Base-by-base conservation (phyloP, 2,888 invertebrate genomes). In the Caenorhabditis sp. region DNA sequence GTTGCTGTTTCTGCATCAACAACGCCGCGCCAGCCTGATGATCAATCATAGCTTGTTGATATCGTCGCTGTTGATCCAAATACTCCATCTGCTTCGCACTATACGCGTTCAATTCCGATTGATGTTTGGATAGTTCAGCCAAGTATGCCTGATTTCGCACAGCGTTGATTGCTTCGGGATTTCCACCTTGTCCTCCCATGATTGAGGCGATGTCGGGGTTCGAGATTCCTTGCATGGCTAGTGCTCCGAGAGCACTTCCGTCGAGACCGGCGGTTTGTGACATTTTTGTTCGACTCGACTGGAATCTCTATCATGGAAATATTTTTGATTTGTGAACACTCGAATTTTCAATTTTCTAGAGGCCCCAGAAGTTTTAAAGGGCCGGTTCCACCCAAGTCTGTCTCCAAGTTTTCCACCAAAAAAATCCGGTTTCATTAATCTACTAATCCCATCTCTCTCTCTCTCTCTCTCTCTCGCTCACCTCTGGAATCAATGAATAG, bases 11-110 rank as follows among this genome's bases (percentile, higher is more conserved):
- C 68, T 84, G 84, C 79, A 84, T 84, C 21, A 84, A 57, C 3
- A 84, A 78, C 53, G 84, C 84, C 1, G 84, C 84, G 23, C 83
- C 84, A 23, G 84, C 84, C 58, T 83, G 84, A 63, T 84, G 84
- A 55, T 84, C 83, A 66, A 84, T 77, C 83, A 84, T 84, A 21
- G 79, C 79, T 62, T 84, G 83, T 58, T 84, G 82, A 64, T 84
- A 84, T 71, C 84, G 69, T 70, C 83, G 75, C 57, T 84, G 83
- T 27, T 81, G 77, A 64, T 84, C 84, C 59, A 84, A 59, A 54
- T 84, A 84, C 36, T 79, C 84, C 77, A 84, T 73, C 62, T 84
- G 84, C 54, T 83, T 84, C 5, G 81, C 78, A 51, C 77, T 79
- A 68, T 83, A 84, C 2, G 77, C 66, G 24, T 71, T 82, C 50